phyloP scores from a whole-genome alignment of 2,888 invertebrate genomes.

The Allygus modestus region DNA sequence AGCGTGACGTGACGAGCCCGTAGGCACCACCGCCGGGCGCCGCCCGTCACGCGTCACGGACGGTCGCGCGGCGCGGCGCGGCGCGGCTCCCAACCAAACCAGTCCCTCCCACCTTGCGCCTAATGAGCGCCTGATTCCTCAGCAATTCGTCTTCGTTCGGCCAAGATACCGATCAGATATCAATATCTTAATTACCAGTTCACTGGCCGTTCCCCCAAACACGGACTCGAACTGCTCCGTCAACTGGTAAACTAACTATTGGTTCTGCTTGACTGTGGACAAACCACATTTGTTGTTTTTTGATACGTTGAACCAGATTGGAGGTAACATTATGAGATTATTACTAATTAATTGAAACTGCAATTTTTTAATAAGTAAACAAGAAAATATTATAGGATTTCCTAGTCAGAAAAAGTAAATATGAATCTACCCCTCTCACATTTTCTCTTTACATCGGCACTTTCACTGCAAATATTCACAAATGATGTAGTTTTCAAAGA shows the following conservation, averaged over 20 bases:
- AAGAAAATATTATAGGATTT: too few species aligned
- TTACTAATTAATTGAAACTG: too few species aligned
- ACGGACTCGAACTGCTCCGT: not conserved
- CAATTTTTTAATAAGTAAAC: too few species aligned
- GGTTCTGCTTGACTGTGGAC: too few species aligned
- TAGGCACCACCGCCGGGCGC: not conserved
- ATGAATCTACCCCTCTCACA: too few species aligned
- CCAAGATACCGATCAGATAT: constrained; percentile 49
- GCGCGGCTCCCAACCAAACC: not conserved
- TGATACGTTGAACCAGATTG: too few species aligned
- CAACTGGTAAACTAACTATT: not conserved
- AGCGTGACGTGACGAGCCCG: not conserved
- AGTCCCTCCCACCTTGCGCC: constrained; percentile 10
- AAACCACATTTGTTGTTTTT: too few species aligned
- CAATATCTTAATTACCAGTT: constrained; percentile 56
- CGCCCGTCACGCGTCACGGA: not conserved
- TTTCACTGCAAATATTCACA: too few species aligned
- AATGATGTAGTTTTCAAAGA: too few species aligned
- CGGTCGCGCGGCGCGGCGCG: not conserved
- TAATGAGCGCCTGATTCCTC: constrained; percentile 49
- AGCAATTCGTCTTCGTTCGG: constrained; percentile 54
- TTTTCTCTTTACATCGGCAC: too few species aligned
- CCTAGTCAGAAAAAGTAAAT: too few species aligned
- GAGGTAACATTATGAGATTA: too few species aligned
- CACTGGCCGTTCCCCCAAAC: constrained; percentile 30